Conservation (phyloP, 2,113 vertebrate species). For the Bothrops jararaca region DNA sequence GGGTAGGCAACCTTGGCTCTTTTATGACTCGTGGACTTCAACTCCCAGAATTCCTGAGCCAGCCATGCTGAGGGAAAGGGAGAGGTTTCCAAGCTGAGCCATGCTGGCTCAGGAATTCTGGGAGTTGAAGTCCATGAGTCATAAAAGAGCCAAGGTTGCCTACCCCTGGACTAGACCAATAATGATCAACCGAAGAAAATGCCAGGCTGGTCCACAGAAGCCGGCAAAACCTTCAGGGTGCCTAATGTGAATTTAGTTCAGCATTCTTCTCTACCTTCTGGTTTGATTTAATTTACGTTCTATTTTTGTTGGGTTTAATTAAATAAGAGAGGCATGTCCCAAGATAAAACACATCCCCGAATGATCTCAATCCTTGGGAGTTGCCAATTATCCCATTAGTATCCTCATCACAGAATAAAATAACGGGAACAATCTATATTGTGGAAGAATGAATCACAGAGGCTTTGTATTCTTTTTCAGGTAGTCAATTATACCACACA, state of each 20-base stretch:
- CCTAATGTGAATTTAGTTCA: not conserved
- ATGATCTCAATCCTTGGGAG: not conserved
- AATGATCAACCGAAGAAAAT: not conserved
- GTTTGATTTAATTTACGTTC: not conserved
- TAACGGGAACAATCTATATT: not conserved
- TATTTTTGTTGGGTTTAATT: not conserved
- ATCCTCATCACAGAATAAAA: not conserved
- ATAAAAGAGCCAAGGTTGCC: too few relatives aligned
- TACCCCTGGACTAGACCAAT: too few relatives aligned
- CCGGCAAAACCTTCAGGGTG: not conserved
- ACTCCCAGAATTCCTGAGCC: too few relatives aligned
- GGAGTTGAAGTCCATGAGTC: too few relatives aligned
- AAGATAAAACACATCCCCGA: not conserved
- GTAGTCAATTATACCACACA: not conserved
- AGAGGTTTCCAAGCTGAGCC: too few relatives aligned
- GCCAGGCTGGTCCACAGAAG: not conserved
- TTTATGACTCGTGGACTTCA: too few relatives aligned
- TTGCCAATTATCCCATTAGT: constrained; percentile 10
- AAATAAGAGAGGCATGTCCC: not conserved
- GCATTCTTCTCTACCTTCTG: not conserved
- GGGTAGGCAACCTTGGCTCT: too few relatives aligned
- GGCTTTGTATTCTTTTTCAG: not conserved
- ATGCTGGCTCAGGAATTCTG: too few relatives aligned
- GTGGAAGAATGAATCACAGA: not conserved
- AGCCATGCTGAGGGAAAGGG: too few relatives aligned